Conservation (phyloP, 1,140 invertebrate genomes). For the Drosophila grimshawi region DNA sequence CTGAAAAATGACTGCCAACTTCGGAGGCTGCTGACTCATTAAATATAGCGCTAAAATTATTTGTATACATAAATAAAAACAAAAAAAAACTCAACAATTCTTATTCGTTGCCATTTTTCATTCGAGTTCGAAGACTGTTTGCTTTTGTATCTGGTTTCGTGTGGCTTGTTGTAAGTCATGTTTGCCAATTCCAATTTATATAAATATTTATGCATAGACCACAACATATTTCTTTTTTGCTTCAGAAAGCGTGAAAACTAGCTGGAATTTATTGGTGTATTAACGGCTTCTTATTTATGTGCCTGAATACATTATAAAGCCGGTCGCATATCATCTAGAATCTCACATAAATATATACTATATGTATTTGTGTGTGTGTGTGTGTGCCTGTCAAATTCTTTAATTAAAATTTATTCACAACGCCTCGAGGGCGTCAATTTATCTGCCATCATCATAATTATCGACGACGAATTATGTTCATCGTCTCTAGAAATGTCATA, state of each 20-base stretch:
- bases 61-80: conserved; percentile 20
- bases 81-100: conserved; percentile 23
- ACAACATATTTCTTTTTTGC: conserved; percentile 5
- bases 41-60: conserved; percentile 63
- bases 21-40: conserved; percentile 70
- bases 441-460: conserved; percentile 69
- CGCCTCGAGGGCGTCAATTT: conserved; percentile 74
- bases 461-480: conserved; percentile 47
- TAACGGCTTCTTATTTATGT: conserved; percentile 71
- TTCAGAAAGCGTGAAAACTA: conserved; percentile 58
- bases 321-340: conserved; percentile 2
- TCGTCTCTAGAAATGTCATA: conserved; percentile 63
- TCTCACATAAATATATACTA: conserved; percentile 29
- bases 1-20: conserved; percentile 49
- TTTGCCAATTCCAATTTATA: conserved; percentile 19
- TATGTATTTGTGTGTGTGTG: not conserved
- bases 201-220: conserved; percentile 36
- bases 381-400: conserved; percentile 6
- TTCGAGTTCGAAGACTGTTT: conserved; percentile 52
- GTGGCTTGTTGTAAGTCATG: conserved; percentile 30
- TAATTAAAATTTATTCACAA: conserved; percentile 71
- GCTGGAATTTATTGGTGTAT: conserved; percentile 68
- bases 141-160: conserved; percentile 14
- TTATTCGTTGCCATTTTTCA: conserved; percentile 57
- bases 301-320: conserved; percentile 43